Base-by-base conservation (phyloP, 2,113 vertebrate genomes). In the Rafetus swinhoei region DNA sequence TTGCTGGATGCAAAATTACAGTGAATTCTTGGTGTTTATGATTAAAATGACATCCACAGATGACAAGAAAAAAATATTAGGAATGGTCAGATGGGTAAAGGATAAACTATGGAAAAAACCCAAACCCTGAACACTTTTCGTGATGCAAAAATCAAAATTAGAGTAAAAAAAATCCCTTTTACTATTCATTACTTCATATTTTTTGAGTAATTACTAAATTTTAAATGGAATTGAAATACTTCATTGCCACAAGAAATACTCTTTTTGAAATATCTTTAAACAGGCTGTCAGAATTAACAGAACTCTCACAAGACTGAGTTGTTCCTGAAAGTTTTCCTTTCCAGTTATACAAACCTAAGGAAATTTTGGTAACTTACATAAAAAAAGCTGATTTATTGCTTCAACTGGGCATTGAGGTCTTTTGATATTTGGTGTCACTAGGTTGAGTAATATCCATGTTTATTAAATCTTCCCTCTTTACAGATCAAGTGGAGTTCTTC, bases 1-100 rank as follows among this genome's bases (percentile, higher is more conserved):
- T 91, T 86, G 52, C 24, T 81, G 96, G 94, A 94, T 96, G 72
- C 14, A 79, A 92, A 95, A 94, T 39, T 74, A 39, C 65, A 60
- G 32, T 55, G 62, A 15, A 5, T 65, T 93, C 45, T 91, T 87
- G 72, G 16, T 87, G 35, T 84, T 91, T 93, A 14, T 39, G 93
- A 91, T 52, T 18, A 93, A 91, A 90, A 92, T 76, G 24, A 56
- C 55, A 86, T 72, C 57, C 15, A 86, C 9, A 90, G 87, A 79
- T 72, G 88, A 22, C 77, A 92, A 93, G 55, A 29, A 91, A 93
- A 93, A 90, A 10, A 85, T 79, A 95, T 82, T 91, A 92, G 84
- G 90, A 92, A 82, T 50, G 90, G 35, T 77, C 39, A 50, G 80
- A 91, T 32, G 85, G 9, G 52, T 84, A 92, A 95, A 95, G 84